These are phyloP conservation scores for Odontocerum albicorne DNA, from an alignment of 2,888 invertebrate genomes.

Conservation along the genomic window DNA sequence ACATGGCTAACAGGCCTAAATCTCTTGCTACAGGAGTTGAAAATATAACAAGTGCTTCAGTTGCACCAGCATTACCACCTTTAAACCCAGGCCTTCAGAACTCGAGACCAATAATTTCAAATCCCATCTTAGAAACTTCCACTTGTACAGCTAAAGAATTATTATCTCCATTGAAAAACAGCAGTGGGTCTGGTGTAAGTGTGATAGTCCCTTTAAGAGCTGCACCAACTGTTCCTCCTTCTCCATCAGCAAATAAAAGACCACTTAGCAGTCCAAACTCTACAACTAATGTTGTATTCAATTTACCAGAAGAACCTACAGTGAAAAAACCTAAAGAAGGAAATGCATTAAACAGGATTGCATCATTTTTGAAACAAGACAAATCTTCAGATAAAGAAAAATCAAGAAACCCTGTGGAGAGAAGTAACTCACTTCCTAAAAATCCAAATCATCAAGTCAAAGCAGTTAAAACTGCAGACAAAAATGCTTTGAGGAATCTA, in stretches of 20 bases:
- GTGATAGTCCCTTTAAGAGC: constrained; percentile 62
- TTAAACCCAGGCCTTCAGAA: constrained; percentile 59
- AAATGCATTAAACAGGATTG: constrained; percentile 67
- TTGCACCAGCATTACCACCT: constrained; percentile 63
- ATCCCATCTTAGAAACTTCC: constrained; percentile 79
- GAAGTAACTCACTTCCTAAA: constrained; percentile 62
- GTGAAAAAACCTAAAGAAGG: constrained; percentile 59
- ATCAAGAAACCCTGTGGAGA: constrained; percentile 53
- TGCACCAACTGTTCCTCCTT: constrained; percentile 54
- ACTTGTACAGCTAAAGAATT: constrained; percentile 78
- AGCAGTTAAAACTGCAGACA: constrained; percentile 67
- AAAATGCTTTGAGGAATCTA: constrained; percentile 70
- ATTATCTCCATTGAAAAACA: constrained; percentile 61
- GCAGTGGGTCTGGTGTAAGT: constrained; percentile 50
- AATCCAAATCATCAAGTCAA: constrained; percentile 60
- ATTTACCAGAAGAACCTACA: constrained; percentile 51
- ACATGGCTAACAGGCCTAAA: constrained; percentile 52
- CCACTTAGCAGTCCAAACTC: constrained; percentile 53
- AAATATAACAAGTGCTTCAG: constrained; percentile 46
- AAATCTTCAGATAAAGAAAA: constrained; percentile 52
- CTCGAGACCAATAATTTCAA: constrained; percentile 76
- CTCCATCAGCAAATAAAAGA: constrained; percentile 51
- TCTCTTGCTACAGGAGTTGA: constrained; percentile 48
- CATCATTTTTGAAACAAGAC: constrained; percentile 72
- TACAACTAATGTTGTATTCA: constrained; percentile 43